phyloP scores from a whole-genome alignment of 1,140 invertebrate genomes.

The Drosophila eugracilis region DNA sequence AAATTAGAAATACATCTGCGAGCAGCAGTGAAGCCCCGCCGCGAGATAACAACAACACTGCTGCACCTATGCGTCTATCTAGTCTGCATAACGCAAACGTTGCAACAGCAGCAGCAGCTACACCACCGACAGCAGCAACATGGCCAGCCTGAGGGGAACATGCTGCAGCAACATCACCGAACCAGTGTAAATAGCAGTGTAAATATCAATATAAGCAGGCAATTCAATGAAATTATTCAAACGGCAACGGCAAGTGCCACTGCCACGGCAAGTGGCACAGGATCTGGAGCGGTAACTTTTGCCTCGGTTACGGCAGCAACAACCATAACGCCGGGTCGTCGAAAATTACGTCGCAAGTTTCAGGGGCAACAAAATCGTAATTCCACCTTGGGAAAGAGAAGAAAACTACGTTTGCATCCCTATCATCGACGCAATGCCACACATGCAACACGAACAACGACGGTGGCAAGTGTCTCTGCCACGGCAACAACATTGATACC shows the following conservation, averaged over 20 bases:
- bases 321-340: slow-evolving; percentile 50
- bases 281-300: slow-evolving; percentile 32
- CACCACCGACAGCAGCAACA: slow-evolving; percentile 49
- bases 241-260: slow-evolving; percentile 59
- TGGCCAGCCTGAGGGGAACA: slow-evolving; percentile 65
- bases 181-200: slow-evolving; percentile 84
- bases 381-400: slow-evolving; percentile 48
- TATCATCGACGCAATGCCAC: slow-evolving; percentile 64
- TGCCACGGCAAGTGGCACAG: slow-evolving; percentile 16
- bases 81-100: slow-evolving; percentile 69
- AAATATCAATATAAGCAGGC: slow-evolving; percentile 79
- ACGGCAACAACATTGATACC: slow-evolving; percentile 63
- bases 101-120: slow-evolving; percentile 47
- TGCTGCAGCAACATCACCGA: slow-evolving; percentile 70
- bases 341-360: slow-evolving; percentile 70
- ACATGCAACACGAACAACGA: slow-evolving; percentile 73
- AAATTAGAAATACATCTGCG: slow-evolving; percentile 38
- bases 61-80: slow-evolving; percentile 72
- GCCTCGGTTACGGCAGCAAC: slow-evolving; percentile 36
- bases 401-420: slow-evolving; percentile 59
- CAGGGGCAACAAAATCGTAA: slow-evolving; percentile 37
- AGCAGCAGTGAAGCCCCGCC: slow-evolving; percentile 11
- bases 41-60: slow-evolving; percentile 34
- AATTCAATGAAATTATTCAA: slow-evolving; percentile 82
- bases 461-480: slow-evolving; percentile 51